Base-by-base conservation (phyloP, 2,113 vertebrate genomes). In the Elephantulus edwardii region DNA sequence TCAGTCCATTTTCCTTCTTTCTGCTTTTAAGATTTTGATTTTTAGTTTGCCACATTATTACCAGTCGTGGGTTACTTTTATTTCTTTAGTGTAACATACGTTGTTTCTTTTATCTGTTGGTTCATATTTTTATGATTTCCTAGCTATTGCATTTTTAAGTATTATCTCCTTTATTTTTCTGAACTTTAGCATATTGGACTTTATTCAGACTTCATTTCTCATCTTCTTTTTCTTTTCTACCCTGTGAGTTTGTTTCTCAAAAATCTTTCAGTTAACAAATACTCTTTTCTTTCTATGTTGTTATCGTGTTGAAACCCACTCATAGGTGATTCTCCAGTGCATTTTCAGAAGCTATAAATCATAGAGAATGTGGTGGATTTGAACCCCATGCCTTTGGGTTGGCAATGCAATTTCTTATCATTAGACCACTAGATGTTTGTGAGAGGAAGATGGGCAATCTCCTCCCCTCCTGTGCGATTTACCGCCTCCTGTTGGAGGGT, bases 21-120 rank as follows among this genome's bases (percentile, higher is more conserved):
- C 56, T 35, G n/a, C n/a, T 92, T 76, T 85, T 62, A 76, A 56
- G 26, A 48, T 54, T 11, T 26, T 79, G 13, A 74, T 94, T 93
- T 88, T 30, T 4, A 35, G 12, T 74, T 85, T 58, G 48, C 26
- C 71, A 12, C 30, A 58, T 90, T 82, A 54, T 77, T 82, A 88
- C 50, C 80, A 44, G 58, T 16, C 11, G 50, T 46, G 35, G 35
- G 6, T 87, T 90, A 9, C 84, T 90, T 93, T 80, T 3, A 48
- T 70, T 84, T 70, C 10, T 82, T 11, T 33, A 78, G 1, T 40
- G 62, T 68, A 91, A 33, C 28, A 46, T 79, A 42, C 26, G 33
- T 77, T 62, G 17, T 88, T 66, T 91, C 60, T 30, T 78, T 82
- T 78, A 56, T 81, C 40, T 82, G 14, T 38, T 79, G 38, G 16